Conservation (phyloP, 2,113 vertebrate species). For the Tinamus guttatus region DNA sequence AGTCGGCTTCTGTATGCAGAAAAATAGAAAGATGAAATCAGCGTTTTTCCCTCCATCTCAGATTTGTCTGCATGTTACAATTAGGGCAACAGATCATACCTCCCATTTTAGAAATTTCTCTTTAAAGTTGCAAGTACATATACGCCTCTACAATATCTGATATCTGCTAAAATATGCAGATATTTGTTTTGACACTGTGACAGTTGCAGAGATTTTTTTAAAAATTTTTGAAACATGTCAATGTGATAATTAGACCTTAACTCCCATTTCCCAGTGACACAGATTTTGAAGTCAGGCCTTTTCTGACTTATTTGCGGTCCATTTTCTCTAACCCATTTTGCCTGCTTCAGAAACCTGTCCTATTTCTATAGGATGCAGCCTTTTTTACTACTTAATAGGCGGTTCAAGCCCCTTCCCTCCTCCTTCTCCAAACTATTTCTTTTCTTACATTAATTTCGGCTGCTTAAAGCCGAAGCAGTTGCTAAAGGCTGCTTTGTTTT, state of each 20-base stretch:
- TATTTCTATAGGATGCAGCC: background rate
- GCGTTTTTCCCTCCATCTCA: background rate
- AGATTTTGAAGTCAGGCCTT: constrained; percentile 18
- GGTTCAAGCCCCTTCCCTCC: rapidly evolving
- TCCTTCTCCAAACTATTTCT: background rate
- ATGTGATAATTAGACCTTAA: constrained; percentile 52
- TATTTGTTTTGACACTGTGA: constrained; percentile 71
- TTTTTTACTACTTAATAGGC: background rate
- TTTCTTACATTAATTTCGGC: background rate
- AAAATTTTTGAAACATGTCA: constrained; percentile 27
- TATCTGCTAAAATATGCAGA: constrained; percentile 57
- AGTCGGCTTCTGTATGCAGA: background rate
- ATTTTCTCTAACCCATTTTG: background rate
- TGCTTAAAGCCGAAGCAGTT: too few species aligned
- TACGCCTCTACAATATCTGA: constrained; percentile 31
- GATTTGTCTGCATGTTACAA: constrained; percentile 36
- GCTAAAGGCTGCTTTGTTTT: too few species aligned
- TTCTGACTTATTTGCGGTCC: background rate
- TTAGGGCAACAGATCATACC: constrained; percentile 43
- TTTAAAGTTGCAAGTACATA: constrained; percentile 56
- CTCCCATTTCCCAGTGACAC: constrained; percentile 48
- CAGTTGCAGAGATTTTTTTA: constrained; percentile 29
- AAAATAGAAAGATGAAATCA: constrained; percentile 32
- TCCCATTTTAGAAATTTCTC: constrained; percentile 37
- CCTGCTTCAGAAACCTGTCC: background rate